Evolutionary conservation across 1,140 invertebrate genomes (phyloP).

Genomic region (Steinernema khuongi): DNA sequence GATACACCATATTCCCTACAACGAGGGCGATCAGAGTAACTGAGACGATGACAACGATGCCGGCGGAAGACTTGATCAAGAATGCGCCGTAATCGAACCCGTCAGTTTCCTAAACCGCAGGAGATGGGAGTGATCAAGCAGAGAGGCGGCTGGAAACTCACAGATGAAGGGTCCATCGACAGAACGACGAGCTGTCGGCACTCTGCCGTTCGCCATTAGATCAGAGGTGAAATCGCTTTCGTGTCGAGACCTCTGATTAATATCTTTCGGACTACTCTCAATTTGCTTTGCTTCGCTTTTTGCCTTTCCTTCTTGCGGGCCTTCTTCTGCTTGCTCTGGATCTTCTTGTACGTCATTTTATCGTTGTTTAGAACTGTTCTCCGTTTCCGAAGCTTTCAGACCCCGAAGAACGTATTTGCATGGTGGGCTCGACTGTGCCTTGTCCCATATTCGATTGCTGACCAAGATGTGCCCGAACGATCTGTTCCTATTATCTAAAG

Average conservation of each 20-base stretch:
- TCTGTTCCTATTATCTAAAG: too few species aligned
- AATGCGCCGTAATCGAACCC: slow-evolving; percentile 36
- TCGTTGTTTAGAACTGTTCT: too few species aligned
- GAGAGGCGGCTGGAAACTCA: background rate
- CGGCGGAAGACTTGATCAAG: slow-evolving; percentile 32
- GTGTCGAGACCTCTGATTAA: background rate
- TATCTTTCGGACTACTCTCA: background rate
- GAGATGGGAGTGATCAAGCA: background rate
- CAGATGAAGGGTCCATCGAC: background rate
- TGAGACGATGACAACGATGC: slow-evolving; percentile 33
- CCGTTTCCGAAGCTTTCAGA: too few species aligned
- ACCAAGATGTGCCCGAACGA: too few species aligned
- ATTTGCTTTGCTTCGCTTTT: background rate
- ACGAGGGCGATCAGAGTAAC: slow-evolving; percentile 35
- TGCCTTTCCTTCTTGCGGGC: background rate
- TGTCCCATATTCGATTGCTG: too few species aligned
- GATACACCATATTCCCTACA: slow-evolving; percentile 39
- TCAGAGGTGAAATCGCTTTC: background rate
- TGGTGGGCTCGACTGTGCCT: too few species aligned
- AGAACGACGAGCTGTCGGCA: too few species aligned
- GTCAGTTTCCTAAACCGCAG: background rate
- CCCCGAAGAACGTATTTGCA: too few species aligned
- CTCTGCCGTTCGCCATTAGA: too few species aligned
- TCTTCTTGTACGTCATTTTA: background rate
- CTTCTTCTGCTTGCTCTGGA: background rate